Base-by-base conservation (phyloP, 2,888 invertebrate species). In the Acleris laterana region DNA sequence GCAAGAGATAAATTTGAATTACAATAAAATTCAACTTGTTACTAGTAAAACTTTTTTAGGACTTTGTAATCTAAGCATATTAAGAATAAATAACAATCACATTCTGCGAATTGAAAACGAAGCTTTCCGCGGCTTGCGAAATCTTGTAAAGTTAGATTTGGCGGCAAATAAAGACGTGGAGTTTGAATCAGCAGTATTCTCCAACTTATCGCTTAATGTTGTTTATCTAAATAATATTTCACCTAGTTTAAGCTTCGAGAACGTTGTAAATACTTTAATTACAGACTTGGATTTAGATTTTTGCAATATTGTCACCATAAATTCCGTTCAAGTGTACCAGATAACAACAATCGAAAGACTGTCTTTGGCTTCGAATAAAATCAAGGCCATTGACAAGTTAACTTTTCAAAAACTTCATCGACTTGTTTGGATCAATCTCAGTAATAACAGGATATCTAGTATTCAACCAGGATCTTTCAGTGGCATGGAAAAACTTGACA, bases 401-500 rank as follows among this genome's bases (percentile, higher is more conserved):
- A 38, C 66, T 19, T 66, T 66, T 20, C 61, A 66, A 19, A 66
- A 57, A n/a, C 20, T 66, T 13, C 13, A 13, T 1, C 52, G 48
- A 25, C 46, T 66, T 17, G 56, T 56, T 7, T 61, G 61, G 66
- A 20, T 66, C 9, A 61, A 66, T 48, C 51, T 66, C 19, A 66
- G 66, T 42, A 32, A 66, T 57, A 66, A 66, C 5, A 57, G 22
- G 50, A 56, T 66, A 19, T 57, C 62, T 6, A 51, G 19, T 52
- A 66, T 66, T 42, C 56, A 66, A 48, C 66, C 66, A 19, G 61
- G 61, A 2, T 57, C 66, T 42, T 66, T 66, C 19, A 62, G 46
- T 42, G 57, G 57, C 20, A 28, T 20, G 3, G 17, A n/a, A 20
- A 57, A 57, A 25, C 62, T 66, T 2, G 57, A 46, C 28, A 5